Percentiles rank a stretch among this genome's conserved stretches.
Evolutionary conservation across 2,888 invertebrate species (phyloP).

Genomic region (Parnassius mnemosyne): DNA sequence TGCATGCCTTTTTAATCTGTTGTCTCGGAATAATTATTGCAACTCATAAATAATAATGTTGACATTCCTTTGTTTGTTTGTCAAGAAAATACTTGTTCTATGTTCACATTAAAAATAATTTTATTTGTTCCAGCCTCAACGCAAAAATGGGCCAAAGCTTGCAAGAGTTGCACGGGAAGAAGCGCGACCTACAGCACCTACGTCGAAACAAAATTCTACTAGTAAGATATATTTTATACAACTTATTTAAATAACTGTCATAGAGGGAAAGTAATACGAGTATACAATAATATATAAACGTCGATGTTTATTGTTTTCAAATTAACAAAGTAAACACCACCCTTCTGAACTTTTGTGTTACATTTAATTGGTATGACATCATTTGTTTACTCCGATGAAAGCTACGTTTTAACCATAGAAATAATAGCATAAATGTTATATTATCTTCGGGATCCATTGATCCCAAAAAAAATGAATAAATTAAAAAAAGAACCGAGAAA

Average conservation of each 20-base stretch:
- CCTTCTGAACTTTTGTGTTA: too few relatives aligned
- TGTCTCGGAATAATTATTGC: slow-evolving; percentile 27
- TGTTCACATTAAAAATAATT: slow-evolving; percentile 17
- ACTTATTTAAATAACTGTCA: not conserved
- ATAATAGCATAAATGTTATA: too few relatives aligned
- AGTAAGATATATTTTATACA: slow-evolving; percentile 29
- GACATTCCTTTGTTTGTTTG: slow-evolving; percentile 25
- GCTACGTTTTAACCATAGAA: too few relatives aligned
- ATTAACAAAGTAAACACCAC: too few relatives aligned
- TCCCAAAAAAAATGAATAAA: too few relatives aligned
- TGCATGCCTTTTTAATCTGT: slow-evolving; percentile 32
- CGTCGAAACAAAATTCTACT: slow-evolving; percentile 32
- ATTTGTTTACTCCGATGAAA: too few relatives aligned
- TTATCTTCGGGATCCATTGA: too few relatives aligned
- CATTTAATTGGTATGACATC: too few relatives aligned
- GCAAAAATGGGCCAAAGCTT: slow-evolving; percentile 49
- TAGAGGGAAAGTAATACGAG: too few relatives aligned
- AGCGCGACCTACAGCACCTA: slow-evolving; percentile 41
- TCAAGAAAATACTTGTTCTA: slow-evolving; percentile 9
- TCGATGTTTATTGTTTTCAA: too few relatives aligned
- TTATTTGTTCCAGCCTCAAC: slow-evolving; percentile 47
- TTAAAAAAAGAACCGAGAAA: too few relatives aligned
- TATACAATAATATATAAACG: too few relatives aligned
- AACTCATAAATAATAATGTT: slow-evolving; percentile 32
- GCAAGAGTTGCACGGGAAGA: slow-evolving; percentile 62